Conservation (phyloP, 2,113 vertebrate species). For the Melozone crissalis region DNA sequence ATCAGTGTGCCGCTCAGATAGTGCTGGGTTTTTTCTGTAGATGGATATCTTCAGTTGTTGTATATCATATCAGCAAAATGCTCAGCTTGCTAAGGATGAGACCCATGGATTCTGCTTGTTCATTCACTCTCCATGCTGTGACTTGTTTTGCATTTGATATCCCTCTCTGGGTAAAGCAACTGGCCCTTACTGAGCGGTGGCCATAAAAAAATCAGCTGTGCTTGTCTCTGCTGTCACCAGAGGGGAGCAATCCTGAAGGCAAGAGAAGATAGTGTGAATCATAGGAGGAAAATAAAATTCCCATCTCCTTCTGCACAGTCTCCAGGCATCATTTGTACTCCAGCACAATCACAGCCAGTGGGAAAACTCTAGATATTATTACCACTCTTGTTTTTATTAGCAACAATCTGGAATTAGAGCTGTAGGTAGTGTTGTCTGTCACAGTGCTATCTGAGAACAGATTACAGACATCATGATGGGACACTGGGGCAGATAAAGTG, state of each 20-base stretch:
- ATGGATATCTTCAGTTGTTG: neutral
- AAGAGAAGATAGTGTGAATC: neutral
- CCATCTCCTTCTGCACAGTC: neutral
- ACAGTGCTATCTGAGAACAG: neutral
- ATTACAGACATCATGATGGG: neutral
- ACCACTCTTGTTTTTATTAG: slow-evolving; percentile 7
- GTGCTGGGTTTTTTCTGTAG: neutral
- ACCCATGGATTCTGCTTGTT: neutral
- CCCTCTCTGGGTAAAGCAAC: neutral
- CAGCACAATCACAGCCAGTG: neutral
- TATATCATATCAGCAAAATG: neutral
- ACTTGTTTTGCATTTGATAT: neutral
- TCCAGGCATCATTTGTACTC: neutral
- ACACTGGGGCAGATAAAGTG: neutral
- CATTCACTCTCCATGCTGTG: neutral
- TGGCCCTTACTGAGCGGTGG: neutral
- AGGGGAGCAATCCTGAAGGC: neutral
- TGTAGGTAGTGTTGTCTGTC: neutral
- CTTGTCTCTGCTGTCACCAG: neutral
- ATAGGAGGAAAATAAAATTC: slow-evolving; percentile 5
- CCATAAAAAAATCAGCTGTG: neutral
- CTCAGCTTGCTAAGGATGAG: neutral
- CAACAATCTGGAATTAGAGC: neutral
- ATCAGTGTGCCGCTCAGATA: neutral
- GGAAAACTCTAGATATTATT: neutral